Evolutionary conservation across 2,797 vertebrate species (phyloP), one percentile per base, ranked within the genome.

Genomic region (Uromys caudimaculatus): DNA sequence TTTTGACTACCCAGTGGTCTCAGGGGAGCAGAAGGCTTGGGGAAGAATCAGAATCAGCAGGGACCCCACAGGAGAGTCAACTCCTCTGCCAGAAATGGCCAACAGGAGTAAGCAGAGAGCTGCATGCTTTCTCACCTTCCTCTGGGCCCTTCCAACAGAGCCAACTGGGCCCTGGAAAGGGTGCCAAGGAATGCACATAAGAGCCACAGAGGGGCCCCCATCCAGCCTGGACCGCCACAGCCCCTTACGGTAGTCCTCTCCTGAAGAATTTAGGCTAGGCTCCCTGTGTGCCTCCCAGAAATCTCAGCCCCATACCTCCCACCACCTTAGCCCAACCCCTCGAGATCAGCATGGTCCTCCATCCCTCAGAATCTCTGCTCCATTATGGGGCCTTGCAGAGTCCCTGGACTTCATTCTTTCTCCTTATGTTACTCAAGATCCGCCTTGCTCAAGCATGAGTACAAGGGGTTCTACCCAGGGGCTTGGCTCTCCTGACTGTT

Each of bases 401-500:
- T 35, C 2, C 10, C 62, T 79, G 62, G 19, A 32, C 24, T n/a
- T 50, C 24, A 54, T 32, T 47, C n/a, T 79, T 60, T 24, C 58
- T 27, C 38, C 87, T 71, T 76, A 35, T 27, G 47, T 52, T 86
- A 32, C 44, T 86, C 47, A 69, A 52, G 84, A 52, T 52, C 13
- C 32, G 52, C 38, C 64, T 71, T 54, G 47, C 47, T 88, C 50
- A 56, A 87, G 50, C 56, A 87, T 0, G 10, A 23, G 14, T 38
- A 27, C 47, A 71, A 54, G 69, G 52, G 38, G 52, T 56, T 44
- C 67, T 27, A 47, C 35, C 23, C 7, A 50, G 73, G 29, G 50
- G 29, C 54, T 76, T 19, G 75, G 44, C 56, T 50, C 71, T 62
- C 47, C 35, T 47, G 97, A 96, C 98, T 98, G 98, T 99, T 99